phyloP scores from a whole-genome alignment of 2,797 vertebrate genomes.

The Labeo calbasu region DNA sequence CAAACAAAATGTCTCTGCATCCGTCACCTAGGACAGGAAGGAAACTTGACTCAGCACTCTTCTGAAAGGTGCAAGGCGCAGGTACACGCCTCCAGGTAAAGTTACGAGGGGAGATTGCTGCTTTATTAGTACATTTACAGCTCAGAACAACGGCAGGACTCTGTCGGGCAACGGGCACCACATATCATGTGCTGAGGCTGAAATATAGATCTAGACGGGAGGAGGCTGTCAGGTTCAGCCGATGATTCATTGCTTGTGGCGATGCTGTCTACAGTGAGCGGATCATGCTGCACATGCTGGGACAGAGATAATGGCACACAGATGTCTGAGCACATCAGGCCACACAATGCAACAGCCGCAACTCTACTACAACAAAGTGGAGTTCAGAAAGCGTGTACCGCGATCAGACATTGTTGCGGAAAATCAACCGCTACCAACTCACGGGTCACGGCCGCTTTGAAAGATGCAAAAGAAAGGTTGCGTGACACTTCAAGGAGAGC shows the following conservation, averaged over 20 bases:
- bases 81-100: slow-evolving; percentile 31
- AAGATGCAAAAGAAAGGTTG: slow-evolving; percentile 20
- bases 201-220: slow-evolving; percentile 68
- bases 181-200: slow-evolving; percentile 53
- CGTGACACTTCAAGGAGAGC: neutral
- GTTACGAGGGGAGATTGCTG: slow-evolving; percentile 16
- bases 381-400: slow-evolving; percentile 19
- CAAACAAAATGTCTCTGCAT: slow-evolving; percentile 3
- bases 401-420: slow-evolving; percentile 7
- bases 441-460: neutral
- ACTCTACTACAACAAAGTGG: slow-evolving; percentile 2
- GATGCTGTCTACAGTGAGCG: slow-evolving; percentile 43
- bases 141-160: slow-evolving; percentile 19
- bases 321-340: slow-evolving; percentile 37
- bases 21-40: neutral
- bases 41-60: slow-evolving; percentile 38
- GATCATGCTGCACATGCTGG: slow-evolving; percentile 45
- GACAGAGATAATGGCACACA: slow-evolving; percentile 28
- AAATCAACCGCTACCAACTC: slow-evolving; percentile 17
- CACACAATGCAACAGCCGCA: slow-evolving; percentile 9
- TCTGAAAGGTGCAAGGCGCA: neutral
- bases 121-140: slow-evolving; percentile 37
- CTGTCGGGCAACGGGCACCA: neutral
- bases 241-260: slow-evolving; percentile 64
- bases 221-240: slow-evolving; percentile 66